phyloP scores from a whole-genome alignment of 1,140 invertebrate species.

The Eubasilissa regina region DNA sequence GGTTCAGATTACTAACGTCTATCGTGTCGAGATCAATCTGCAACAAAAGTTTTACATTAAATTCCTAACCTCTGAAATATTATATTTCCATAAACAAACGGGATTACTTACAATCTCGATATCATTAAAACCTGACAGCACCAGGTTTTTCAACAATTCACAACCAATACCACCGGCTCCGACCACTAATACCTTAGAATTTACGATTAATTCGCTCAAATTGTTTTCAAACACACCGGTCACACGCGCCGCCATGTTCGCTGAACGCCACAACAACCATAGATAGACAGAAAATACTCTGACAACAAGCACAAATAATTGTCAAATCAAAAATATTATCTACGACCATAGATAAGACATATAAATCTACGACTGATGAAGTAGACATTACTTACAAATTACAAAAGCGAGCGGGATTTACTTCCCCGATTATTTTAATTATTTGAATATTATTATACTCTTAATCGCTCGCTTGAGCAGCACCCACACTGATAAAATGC shows the following conservation, averaged over 20 bases:
- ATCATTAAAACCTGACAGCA: slow-evolving; percentile 92
- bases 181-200: slow-evolving; percentile 85
- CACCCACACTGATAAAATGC: too few relatives aligned
- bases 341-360: too few relatives aligned
- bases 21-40: slow-evolving; percentile 99
- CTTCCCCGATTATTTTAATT: too few relatives aligned
- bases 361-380: too few relatives aligned
- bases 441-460: too few relatives aligned
- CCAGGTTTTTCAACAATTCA: slow-evolving; percentile 98
- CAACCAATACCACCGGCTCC: slow-evolving; percentile 99
- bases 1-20: slow-evolving; percentile 99
- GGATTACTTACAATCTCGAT: slow-evolving; percentile 91
- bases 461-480: too few relatives aligned
- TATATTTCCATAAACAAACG: not conserved
- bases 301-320: too few relatives aligned
- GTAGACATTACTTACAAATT: too few relatives aligned
- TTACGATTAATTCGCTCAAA: slow-evolving; percentile 73
- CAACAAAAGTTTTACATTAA: slow-evolving; percentile 64
- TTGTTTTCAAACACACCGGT: slow-evolving; percentile 76
- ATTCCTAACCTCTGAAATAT: slow-evolving; percentile 8
- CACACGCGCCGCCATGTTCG: slow-evolving; percentile 73
- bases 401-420: too few relatives aligned
- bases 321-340: too few relatives aligned
- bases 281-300: too few relatives aligned
- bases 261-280: slow-evolving; percentile 6